Percentiles rank a stretch among this genome's conserved stretches.
Evolutionary conservation across 2,888 invertebrate genomes (phyloP).

Genomic region (Rhorus exstirpatorius): DNA sequence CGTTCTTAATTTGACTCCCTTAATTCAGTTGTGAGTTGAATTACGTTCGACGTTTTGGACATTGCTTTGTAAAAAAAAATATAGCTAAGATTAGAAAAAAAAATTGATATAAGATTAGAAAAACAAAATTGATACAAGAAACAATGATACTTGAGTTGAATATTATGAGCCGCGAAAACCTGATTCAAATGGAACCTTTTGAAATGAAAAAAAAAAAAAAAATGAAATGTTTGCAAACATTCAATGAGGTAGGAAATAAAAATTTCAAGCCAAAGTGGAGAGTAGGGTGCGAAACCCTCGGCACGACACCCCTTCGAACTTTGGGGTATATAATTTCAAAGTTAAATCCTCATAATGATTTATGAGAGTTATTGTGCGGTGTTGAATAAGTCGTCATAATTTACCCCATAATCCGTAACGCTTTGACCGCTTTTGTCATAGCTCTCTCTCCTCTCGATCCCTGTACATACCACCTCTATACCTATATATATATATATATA

Average conservation of each 20-base stretch:
- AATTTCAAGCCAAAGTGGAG: neutral
- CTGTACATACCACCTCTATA: neutral
- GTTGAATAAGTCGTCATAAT: slow-evolving; percentile 68
- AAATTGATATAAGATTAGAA: too few species aligned
- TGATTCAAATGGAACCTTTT: neutral
- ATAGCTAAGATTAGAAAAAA: too few species aligned
- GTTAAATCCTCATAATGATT: slow-evolving; percentile 56
- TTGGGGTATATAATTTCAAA: slow-evolving; percentile 55
- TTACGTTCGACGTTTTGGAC: too few species aligned
- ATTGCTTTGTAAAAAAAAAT: too few species aligned
- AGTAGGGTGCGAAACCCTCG: slow-evolving; percentile 4
- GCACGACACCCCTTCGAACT: slow-evolving; percentile 14
- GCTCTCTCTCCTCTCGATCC: slow-evolving; percentile 8
- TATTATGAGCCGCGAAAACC: neutral
- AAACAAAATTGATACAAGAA: too few species aligned
- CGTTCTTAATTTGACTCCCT: too few species aligned
- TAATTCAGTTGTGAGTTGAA: too few species aligned
- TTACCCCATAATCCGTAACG: slow-evolving; percentile 64
- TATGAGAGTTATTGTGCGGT: slow-evolving; percentile 47
- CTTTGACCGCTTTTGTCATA: slow-evolving; percentile 58
- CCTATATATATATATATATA: slow-evolving; percentile 15
- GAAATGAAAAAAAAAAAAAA: slow-evolving; percentile 1
- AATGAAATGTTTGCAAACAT: slow-evolving; percentile 1
- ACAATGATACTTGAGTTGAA: too few species aligned
- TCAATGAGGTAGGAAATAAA: neutral